A percentile compares a stretch with the other conserved stretches of the same genome.
Conservation (phyloP, 2,797 vertebrate species). For the Pristis pectinata region DNA sequence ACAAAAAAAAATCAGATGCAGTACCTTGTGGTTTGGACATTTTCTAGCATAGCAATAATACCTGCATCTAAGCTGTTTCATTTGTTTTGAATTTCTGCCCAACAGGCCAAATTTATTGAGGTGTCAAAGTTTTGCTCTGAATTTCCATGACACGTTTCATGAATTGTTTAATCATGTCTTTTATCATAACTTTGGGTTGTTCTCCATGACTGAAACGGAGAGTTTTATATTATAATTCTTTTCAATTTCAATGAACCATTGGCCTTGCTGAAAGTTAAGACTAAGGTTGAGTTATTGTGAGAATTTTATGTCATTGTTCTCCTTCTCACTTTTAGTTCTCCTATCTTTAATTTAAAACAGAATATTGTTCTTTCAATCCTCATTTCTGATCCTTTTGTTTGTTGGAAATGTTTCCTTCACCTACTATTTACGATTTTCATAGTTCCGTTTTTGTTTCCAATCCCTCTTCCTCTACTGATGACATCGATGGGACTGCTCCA, state of each 20-base stretch:
- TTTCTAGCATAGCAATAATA: no score
- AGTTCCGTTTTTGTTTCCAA: background rate
- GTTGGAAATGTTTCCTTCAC: background rate
- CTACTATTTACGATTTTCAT: background rate
- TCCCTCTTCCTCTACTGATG: background rate
- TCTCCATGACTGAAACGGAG: background rate
- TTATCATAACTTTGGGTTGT: background rate
- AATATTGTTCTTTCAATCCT: background rate
- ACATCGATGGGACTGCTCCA: background rate
- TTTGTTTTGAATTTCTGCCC: background rate
- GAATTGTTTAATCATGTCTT: background rate
- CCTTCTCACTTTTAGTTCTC: background rate
- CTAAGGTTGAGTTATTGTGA: background rate
- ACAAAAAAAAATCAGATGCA: background rate
- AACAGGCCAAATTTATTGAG: background rate
- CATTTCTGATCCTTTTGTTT: background rate
- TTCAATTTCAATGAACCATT: background rate
- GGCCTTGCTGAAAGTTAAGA: background rate
- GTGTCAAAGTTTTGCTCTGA: background rate
- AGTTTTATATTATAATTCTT: background rate
- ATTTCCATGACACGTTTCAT: background rate
- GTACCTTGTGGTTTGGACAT: background rate
- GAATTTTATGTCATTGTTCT: background rate
- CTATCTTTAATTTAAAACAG: background rate
- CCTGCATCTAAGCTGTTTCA: background rate